phyloP scores from a whole-genome alignment of 1,140 invertebrate genomes.

The Lepidurus apus region DNA sequence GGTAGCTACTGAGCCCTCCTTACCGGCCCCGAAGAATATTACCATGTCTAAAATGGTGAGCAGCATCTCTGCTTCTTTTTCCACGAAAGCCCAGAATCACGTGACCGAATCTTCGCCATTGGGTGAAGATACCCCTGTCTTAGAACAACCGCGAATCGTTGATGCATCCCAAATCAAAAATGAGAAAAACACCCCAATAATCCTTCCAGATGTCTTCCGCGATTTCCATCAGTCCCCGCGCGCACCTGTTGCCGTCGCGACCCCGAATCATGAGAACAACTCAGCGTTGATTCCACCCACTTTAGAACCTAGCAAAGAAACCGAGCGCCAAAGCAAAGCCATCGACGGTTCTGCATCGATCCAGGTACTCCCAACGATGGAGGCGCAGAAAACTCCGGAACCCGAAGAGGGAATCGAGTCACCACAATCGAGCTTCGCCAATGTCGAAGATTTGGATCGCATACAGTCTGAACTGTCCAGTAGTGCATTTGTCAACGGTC shows the following conservation, averaged over 20 bases:
- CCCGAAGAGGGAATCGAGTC: conserved; percentile 33
- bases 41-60: conserved; percentile 1
- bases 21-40: neutral
- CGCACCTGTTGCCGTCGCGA: conserved; percentile 69
- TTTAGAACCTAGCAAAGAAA: conserved; percentile 26
- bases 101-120: conserved; percentile 7
- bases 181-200: neutral
- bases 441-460: conserved; percentile 73
- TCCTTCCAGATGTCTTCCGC: conserved; percentile 54
- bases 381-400: neutral
- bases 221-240: conserved; percentile 72
- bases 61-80: neutral
- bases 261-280: conserved; percentile 63
- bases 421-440: conserved; percentile 65
- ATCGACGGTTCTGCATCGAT: neutral
- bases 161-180: conserved; percentile 15
- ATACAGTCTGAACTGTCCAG: conserved; percentile 74
- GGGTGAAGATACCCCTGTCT: conserved; percentile 25
- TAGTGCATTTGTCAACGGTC: conserved; percentile 60
- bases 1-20: conserved; percentile 6
- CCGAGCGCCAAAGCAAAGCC: conserved; percentile 33
- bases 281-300: conserved; percentile 43
- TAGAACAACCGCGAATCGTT: neutral
- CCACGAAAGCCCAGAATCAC: neutral
- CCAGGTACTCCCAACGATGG: conserved; percentile 12